A percentile compares a stretch with the other conserved stretches of the same genome.
Conservation (phyloP, 2,888 invertebrate genomes). For the Perdita meconis region DNA sequence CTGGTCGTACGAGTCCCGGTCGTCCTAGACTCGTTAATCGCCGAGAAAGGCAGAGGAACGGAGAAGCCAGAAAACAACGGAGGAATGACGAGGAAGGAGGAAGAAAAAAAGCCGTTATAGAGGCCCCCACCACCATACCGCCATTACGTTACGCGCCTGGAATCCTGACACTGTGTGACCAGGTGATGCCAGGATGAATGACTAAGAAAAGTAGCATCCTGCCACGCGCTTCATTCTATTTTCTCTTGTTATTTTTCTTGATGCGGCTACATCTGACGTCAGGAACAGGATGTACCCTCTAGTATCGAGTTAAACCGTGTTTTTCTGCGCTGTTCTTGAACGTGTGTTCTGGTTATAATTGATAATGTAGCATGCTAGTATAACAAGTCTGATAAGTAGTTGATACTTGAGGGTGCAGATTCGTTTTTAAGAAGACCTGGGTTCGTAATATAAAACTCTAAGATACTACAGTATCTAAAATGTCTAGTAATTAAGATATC, state of each 20-base stretch:
- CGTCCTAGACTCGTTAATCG: conserved; percentile 79
- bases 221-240: conserved; percentile 47
- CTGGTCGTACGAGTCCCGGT: conserved; percentile 69
- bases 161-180: conserved; percentile 74
- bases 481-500: too few relatives aligned
- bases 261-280: neutral
- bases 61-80: conserved; percentile 61
- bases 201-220: conserved; percentile 69
- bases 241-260: conserved; percentile 53
- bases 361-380: neutral
- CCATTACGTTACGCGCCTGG: conserved; percentile 79
- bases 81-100: conserved; percentile 34
- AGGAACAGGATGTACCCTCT: conserved; percentile 10
- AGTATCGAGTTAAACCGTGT: neutral
- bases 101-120: conserved; percentile 79
- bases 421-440: too few relatives aligned
- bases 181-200: conserved; percentile 73
- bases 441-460: too few relatives aligned
- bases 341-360: neutral
- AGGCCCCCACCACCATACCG: conserved; percentile 53
- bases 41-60: conserved; percentile 50
- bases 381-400: too few relatives aligned
- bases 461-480: too few relatives aligned
- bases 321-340: neutral
- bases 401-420: too few relatives aligned